Percentiles rank a stretch among this genome's conserved stretches.
phyloP scores from a whole-genome alignment of 2,888 invertebrate species.

The Heliconius ismenius region DNA sequence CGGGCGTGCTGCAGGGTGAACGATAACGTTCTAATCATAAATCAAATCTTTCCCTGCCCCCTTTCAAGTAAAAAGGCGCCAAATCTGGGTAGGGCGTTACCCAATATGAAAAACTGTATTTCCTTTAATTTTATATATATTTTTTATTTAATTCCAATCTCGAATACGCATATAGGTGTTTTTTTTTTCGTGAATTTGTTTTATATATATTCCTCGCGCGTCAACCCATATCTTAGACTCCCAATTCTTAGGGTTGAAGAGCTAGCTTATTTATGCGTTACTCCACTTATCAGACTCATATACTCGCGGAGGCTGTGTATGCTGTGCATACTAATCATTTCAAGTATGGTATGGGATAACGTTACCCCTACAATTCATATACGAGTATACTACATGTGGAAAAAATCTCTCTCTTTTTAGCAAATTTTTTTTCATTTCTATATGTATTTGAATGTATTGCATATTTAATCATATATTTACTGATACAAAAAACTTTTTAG shows the following conservation, averaged over 20 bases:
- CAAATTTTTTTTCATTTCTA: too few relatives aligned
- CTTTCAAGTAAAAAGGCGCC: not conserved
- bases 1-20: not conserved
- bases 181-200: not conserved
- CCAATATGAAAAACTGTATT: not conserved
- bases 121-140: too few relatives aligned
- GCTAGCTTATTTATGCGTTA: constrained; percentile 11
- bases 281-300: constrained; percentile 24
- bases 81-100: not conserved
- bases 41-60: not conserved
- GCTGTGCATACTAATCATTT: constrained; percentile 21
- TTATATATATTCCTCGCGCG: constrained; percentile 5
- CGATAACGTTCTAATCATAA: constrained; percentile 1
- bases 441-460: too few relatives aligned
- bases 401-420: too few relatives aligned
- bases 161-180: not conserved
- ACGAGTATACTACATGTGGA: too few relatives aligned
- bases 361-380: not conserved
- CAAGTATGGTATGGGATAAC: not conserved
- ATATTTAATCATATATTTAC: too few relatives aligned
- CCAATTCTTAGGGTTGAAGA: constrained; percentile 14
- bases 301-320: constrained; percentile 6
- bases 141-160: not conserved
- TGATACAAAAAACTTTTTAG: too few relatives aligned
- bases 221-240: not conserved